Percentiles rank a stretch among this genome's conserved stretches.
Conservation (phyloP, 2,113 vertebrate species). For the Mesembrinibis cayennensis region DNA sequence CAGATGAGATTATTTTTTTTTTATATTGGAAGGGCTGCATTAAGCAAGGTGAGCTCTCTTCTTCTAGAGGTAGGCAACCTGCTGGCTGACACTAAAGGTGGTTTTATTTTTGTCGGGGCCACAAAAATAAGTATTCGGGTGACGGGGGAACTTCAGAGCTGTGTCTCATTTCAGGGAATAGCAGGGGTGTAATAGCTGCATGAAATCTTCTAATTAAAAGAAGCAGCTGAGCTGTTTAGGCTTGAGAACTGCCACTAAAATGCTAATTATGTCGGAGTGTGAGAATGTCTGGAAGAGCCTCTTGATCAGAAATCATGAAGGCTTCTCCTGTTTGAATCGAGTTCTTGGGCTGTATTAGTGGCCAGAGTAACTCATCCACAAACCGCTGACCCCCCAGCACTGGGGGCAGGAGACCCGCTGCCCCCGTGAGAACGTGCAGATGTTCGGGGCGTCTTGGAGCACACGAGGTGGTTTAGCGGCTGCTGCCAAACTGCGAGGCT, state of each 20-base stretch:
- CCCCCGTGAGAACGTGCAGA: accelerated
- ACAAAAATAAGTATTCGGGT: neutral
- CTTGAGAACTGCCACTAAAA: neutral
- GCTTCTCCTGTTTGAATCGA: neutral
- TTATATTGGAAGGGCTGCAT: neutral
- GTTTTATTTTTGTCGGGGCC: neutral
- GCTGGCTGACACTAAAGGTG: neutral
- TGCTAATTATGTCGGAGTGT: neutral
- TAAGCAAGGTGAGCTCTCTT: neutral
- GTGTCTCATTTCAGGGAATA: neutral
- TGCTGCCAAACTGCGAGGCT: neutral
- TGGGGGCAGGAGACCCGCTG: neutral
- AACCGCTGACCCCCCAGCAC: neutral
- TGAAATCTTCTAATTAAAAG: neutral
- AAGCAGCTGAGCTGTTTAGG: neutral
- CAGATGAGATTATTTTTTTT: neutral
- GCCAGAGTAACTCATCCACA: neutral
- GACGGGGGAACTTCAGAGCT: neutral
- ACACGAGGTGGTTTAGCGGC: neutral
- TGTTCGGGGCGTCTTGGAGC: neutral
- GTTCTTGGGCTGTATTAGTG: neutral
- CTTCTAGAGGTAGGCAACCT: neutral
- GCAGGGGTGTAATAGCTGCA: neutral
- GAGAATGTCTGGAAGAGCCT: neutral
- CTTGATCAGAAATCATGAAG: neutral